Base-by-base conservation (phyloP, 2,113 vertebrate genomes). In the Melanocharis versteri region DNA sequence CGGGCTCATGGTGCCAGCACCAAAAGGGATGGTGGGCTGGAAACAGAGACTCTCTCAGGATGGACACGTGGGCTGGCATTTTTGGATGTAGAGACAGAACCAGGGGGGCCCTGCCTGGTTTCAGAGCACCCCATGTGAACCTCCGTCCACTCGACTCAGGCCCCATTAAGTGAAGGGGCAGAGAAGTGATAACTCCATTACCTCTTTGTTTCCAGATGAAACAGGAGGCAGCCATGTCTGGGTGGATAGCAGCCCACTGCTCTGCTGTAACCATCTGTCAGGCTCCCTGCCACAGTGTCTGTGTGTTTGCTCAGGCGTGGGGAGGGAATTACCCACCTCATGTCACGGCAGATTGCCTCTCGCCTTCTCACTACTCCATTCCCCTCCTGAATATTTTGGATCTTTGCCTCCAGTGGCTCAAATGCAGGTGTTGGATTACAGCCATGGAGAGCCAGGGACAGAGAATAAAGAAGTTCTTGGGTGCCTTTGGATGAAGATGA, bases 321-420 rank as follows among this genome's bases (percentile, higher is more conserved):
- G 79, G 3, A 83, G 88, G 76, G 90, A 93, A 94, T 94, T 90
- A 78, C 64, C 79, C 64, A 78, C 69, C 76, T 88, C 89, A 61
- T 86, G 77, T 68, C 83, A 89, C 0, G 0, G 76, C 88, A 96
- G 83, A 87, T 89, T 90, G 79, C 68, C 68, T 92, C 58, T 90
- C 0, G 0, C 48, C 80, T 93, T 81, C 83, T 84, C 80, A 10
- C 86, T 33, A 1, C 68, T 88, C 75, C 13, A 4, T 57, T 78
- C 44, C 47, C 40, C 31, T 56, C 40, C 23, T 2, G 64, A 81
- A 30, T 86, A 48, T 33, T 84, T 82, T 90, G 86, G 93, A 81
- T 48, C 65, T 83, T 92, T 87, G 83, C 92, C 79, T 92, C 64
- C 82, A 60, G 53, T 71, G 90, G 54, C 90, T 92, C 40, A 81